Evolutionary conservation across 2,888 invertebrate species (phyloP).

Genomic region (Epinotia ramella): DNA sequence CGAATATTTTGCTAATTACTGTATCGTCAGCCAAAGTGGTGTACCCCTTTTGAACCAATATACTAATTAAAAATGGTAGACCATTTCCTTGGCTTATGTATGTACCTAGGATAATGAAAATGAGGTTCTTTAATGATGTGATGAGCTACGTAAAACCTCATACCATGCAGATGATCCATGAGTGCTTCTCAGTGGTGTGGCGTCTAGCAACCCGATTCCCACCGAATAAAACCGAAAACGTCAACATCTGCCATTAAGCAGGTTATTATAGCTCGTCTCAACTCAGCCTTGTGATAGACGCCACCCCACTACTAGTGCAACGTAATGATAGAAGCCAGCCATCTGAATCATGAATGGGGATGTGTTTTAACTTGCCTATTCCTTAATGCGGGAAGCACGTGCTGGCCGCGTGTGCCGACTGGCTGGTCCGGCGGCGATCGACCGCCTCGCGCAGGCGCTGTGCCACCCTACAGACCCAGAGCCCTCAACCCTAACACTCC

Average conservation of each 20-base stretch:
- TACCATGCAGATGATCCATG: slow-evolving; percentile 32
- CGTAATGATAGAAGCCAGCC: slow-evolving; percentile 28
- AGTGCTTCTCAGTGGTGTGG: slow-evolving; percentile 10
- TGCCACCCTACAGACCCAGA: slow-evolving; percentile 36
- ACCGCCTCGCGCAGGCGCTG: slow-evolving; percentile 76
- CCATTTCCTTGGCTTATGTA: too few species aligned
- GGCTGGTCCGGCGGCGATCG: slow-evolving; percentile 65
- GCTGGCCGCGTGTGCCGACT: slow-evolving; percentile 68
- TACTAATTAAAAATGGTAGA: too few species aligned
- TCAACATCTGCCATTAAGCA: background rate
- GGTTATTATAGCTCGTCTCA: background rate
- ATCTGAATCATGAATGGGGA: slow-evolving; percentile 42
- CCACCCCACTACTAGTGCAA: slow-evolving; percentile 6
- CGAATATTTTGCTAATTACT: background rate
- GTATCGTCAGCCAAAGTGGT: background rate
- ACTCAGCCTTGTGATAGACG: background rate
- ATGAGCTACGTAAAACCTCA: slow-evolving; percentile 9
- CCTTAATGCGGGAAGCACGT: slow-evolving; percentile 64
- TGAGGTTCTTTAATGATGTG: background rate
- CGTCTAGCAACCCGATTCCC: background rate
- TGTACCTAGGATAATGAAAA: background rate
- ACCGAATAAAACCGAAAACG: background rate
- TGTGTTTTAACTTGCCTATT: slow-evolving; percentile 45
- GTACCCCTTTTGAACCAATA: too few species aligned
- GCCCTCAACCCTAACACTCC: slow-evolving; percentile 37